Conservation (phyloP, 2,888 invertebrate species). For the Magallana nippona region DNA sequence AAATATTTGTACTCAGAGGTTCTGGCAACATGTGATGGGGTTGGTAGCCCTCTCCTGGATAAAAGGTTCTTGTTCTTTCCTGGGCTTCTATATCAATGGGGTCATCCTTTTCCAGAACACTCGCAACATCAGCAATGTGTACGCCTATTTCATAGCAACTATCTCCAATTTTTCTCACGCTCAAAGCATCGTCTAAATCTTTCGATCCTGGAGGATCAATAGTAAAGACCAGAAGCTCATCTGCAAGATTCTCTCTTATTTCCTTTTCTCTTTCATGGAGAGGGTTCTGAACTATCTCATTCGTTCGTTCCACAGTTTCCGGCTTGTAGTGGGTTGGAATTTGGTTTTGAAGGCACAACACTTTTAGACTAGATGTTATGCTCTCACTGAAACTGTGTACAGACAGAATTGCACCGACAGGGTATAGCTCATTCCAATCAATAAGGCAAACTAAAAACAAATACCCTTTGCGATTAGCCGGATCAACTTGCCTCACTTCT, state of each 20-base stretch:
- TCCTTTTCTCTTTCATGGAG: background rate
- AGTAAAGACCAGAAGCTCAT: slow-evolving; percentile 53
- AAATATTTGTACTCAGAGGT: slow-evolving; percentile 51
- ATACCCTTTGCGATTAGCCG: slow-evolving; percentile 54
- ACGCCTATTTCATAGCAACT: slow-evolving; percentile 55
- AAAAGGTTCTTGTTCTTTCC: slow-evolving; percentile 54
- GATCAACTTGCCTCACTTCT: slow-evolving; percentile 49
- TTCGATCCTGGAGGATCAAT: slow-evolving; percentile 58
- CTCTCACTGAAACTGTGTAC: slow-evolving; percentile 49
- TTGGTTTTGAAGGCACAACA: slow-evolving; percentile 54
- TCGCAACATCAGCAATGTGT: slow-evolving; percentile 62
- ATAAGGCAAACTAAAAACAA: slow-evolving; percentile 64
- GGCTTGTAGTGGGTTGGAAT: slow-evolving; percentile 53
- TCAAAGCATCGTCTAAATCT: slow-evolving; percentile 62
- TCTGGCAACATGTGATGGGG: slow-evolving; percentile 60
- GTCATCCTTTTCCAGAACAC: slow-evolving; percentile 52
- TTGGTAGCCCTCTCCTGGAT: slow-evolving; percentile 45
- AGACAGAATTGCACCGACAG: slow-evolving; percentile 60
- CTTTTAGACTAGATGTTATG: slow-evolving; percentile 45
- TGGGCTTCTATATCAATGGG: slow-evolving; percentile 58
- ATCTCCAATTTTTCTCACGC: slow-evolving; percentile 43
- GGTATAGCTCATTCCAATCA: slow-evolving; percentile 60
- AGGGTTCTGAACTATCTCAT: slow-evolving; percentile 38
- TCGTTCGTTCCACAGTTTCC: slow-evolving; percentile 47
- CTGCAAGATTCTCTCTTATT: slow-evolving; percentile 51